phyloP scores from a whole-genome alignment of 35 echinoderm and acorn worm species.

The Apostichopus californicus region DNA sequence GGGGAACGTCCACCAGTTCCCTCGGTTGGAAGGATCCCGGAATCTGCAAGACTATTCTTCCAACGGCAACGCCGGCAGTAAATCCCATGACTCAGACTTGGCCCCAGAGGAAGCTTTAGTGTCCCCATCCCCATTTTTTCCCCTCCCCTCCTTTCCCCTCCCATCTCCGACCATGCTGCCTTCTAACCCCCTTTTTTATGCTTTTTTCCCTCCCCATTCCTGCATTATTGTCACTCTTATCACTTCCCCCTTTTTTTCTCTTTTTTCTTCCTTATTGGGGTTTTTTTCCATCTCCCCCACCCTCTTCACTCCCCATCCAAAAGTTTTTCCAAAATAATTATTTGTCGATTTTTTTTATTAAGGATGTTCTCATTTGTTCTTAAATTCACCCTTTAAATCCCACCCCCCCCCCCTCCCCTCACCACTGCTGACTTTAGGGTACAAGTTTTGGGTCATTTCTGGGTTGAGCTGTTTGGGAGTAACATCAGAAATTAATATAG shows the following conservation, averaged over 20 bases:
- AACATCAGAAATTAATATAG: neutral
- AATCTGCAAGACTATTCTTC: slow-evolving; percentile 9
- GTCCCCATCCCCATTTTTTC: neutral
- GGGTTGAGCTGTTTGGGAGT: neutral
- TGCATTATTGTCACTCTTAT: too few relatives aligned
- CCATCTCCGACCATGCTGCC: neutral
- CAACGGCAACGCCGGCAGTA: neutral
- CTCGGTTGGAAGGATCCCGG: neutral
- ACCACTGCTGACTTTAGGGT: neutral
- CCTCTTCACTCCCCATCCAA: too few relatives aligned
- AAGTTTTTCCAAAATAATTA: too few relatives aligned
- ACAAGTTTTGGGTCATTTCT: neutral
- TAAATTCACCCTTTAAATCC: too few relatives aligned
- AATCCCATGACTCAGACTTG: neutral
- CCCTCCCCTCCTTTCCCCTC: neutral
- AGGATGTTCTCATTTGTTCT: too few relatives aligned
- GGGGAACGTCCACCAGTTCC: neutral
- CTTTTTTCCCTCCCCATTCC: neutral
- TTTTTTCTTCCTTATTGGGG: too few relatives aligned
- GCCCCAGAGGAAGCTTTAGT: neutral
- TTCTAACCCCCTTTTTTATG: neutral
- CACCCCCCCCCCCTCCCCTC: too few relatives aligned
- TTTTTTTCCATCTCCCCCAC: too few relatives aligned
- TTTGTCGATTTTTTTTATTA: too few relatives aligned
- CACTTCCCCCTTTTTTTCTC: too few relatives aligned